A percentile compares a stretch with the other conserved stretches of the same genome.
Evolutionary conservation across 2,888 invertebrate species (phyloP).

Genomic region (Ophonus ardosiacus): DNA sequence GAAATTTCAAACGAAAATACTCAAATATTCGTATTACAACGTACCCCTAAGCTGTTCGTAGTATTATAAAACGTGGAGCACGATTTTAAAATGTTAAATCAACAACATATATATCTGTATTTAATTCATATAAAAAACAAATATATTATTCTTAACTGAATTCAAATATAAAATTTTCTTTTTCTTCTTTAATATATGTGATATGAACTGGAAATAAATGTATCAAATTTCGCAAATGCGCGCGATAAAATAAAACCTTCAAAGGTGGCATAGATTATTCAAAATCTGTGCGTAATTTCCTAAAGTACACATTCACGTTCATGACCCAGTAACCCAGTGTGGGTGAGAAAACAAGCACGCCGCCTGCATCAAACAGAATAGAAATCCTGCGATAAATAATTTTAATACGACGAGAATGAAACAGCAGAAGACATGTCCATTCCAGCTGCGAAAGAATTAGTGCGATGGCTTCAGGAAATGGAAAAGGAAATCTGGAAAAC

Average conservation of each 20-base stretch:
- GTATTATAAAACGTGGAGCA: too few species aligned
- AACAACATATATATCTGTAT: too few species aligned
- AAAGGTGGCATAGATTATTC: conserved; percentile 13
- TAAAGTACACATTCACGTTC: conserved; percentile 50
- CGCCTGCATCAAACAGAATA: conserved; percentile 1
- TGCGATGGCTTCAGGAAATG: conserved; percentile 9
- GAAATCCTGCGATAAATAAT: conserved; percentile 36
- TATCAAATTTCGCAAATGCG: not conserved
- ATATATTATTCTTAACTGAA: too few species aligned
- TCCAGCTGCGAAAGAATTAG: not conserved
- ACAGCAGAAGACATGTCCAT: not conserved
- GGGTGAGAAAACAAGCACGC: not conserved
- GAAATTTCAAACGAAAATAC: too few species aligned
- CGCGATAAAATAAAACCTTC: not conserved
- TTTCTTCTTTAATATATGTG: too few species aligned
- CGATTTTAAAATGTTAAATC: too few species aligned
- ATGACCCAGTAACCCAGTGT: conserved; percentile 55
- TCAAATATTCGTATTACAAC: too few species aligned
- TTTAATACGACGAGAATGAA: conserved; percentile 7
- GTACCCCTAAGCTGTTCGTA: too few species aligned
- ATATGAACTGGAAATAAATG: not conserved
- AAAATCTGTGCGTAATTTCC: conserved; percentile 20
- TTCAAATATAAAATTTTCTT: too few species aligned
- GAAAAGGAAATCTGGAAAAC: conserved; percentile 25
- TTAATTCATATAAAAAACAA: too few species aligned